Base-by-base conservation (phyloP, 2,797 vertebrate species). In the Helarctos malayanus region DNA sequence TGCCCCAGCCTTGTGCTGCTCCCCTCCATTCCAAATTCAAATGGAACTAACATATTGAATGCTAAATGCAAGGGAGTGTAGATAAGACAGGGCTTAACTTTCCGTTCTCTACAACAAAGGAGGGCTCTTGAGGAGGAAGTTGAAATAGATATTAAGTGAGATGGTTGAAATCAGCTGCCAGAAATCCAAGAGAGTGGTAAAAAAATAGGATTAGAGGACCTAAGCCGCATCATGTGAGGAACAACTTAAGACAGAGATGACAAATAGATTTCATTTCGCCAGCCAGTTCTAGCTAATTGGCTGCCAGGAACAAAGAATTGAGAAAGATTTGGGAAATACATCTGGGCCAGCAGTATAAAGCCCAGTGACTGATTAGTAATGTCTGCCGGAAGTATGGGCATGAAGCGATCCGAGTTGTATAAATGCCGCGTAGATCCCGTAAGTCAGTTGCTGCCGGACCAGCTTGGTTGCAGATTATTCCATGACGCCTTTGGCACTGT, bases 211-310 rank as follows among this genome's bases (percentile, higher is more conserved):
- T 96, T 68, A 87, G 88, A 32, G 13, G 27, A 92, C 12, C 32
- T 56, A 88, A 81, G 71, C 45, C 9, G 79, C 49, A 86, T 79
- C 61, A 85, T 59, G 54, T 38, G 21, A 97, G 12, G 73, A 94
- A 80, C 85, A 69, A 71, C 87, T 1, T 85, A 92, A 95, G 81
- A 92, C 54, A 92, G 4, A 41, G 21, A 57, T 95, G 61, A 91
- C 78, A 95, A 93, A 91, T 29, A 91, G 63, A 92, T 89, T 94
- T 91, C 35, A 96, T 93, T 92, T 95, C 65, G 7, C 80, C 47
- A 89, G 47, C n/a, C 83, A 89, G 73, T 47, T 93, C 38, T 83
- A 89, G 61, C n/a, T 93, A 95, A 97, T 95, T 95, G 71, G 21
- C 49, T 97, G 59, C 91, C 90, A 91, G 73, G 29, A 90, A 81